Evolutionary conservation across 2,888 invertebrate species (phyloP).

Genomic region (Conchocele bisecta): DNA sequence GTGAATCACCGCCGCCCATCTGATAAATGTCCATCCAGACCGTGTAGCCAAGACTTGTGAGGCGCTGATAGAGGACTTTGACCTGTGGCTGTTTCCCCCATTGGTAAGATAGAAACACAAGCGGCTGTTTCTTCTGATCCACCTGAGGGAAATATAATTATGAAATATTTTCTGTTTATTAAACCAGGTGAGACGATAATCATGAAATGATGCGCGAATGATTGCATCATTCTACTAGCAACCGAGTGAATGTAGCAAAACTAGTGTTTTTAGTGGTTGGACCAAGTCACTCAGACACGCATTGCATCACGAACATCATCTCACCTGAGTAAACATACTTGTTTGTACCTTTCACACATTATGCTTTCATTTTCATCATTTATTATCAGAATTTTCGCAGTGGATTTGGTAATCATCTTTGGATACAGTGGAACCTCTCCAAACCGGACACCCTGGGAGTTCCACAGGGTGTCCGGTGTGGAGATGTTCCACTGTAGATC

Average conservation of each 20-base stretch:
- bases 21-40: constrained; percentile 82
- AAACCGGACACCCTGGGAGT: too few species aligned
- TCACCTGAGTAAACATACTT: too few species aligned
- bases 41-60: constrained; percentile 71
- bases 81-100: constrained; percentile 80
- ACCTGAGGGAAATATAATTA: constrained; percentile 14
- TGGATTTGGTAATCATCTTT: too few species aligned
- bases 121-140: constrained; percentile 51
- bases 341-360: too few species aligned
- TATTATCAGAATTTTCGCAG: too few species aligned
- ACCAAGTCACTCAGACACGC: too few species aligned
- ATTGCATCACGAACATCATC: too few species aligned
- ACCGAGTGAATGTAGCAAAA: neutral
- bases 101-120: constrained; percentile 80
- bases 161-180: neutral
- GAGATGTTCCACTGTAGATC: too few species aligned
- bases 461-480: too few species aligned
- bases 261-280: too few species aligned
- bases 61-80: constrained; percentile 69
- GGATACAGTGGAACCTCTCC: too few species aligned
- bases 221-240: neutral
- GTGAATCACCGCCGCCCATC: constrained; percentile 81
- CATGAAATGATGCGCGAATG: neutral
- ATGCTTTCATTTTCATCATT: too few species aligned
- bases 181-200: neutral